Evolutionary conservation across 2,888 invertebrate species (phyloP), one percentile per base, ranked within the genome.

Genomic region (Muschampia plurimacula): DNA sequence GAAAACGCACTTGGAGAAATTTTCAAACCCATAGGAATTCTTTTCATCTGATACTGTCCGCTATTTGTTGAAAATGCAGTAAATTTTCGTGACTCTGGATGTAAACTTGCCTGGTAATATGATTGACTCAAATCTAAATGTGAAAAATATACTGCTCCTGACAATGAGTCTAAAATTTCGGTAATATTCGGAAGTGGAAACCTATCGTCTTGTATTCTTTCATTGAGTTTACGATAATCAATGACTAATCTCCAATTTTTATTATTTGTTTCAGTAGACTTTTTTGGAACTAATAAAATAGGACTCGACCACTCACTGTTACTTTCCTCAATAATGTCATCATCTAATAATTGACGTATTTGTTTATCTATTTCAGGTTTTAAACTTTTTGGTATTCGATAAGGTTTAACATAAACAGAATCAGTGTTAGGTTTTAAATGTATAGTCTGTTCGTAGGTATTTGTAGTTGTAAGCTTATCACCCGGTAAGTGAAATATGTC

Each of bases 11-110:
- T 72, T 12, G 71, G 69, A 52, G 68, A 71, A 39, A 44, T 72
- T 9, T 72, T 72, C 0, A 74, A 15, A 6, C 74, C 74, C 69
- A 72, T 72, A 7, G 74, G 72, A 2, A 72, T 10, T 13, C 74
- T 39, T 10, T 46, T 74, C 64, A 73, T 63, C 46, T 73, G 72
- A 39, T 67, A 73, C 6, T 74, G 69, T 9, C 67, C 68, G 10
- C 44, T 44, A 10, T 44, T 44, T 32, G 67, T 57, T n/a, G 8
- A 28, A 57, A 66, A 69, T 8, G 72, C 72, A 52, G 72, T 72
- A 12, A 10, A 67, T 28, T 72, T 72, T 44, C 44, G 44, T 67
- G 41, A 68, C 59, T 68, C 12, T 41, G 44, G 44, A 44, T 44
- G 44, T 44, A 44, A 44, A 10, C 44, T 44, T 44, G 44, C 44